phyloP scores from a whole-genome alignment of 2,797 vertebrate species.

The Spea hammondii region DNA sequence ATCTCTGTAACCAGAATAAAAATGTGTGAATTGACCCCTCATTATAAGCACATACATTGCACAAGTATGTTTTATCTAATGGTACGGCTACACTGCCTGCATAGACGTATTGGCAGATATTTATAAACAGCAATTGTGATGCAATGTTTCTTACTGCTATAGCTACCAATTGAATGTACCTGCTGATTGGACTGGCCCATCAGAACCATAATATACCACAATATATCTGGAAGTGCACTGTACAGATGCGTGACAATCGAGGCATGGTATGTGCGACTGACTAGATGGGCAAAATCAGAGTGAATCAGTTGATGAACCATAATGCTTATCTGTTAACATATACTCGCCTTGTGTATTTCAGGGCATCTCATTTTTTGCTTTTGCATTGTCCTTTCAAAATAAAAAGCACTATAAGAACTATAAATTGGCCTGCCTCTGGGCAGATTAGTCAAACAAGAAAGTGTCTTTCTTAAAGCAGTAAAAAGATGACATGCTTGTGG shows the following conservation, averaged over 20 bases:
- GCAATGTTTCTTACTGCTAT: no score
- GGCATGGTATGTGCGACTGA: not conserved
- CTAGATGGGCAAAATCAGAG: slow-evolving; percentile 2
- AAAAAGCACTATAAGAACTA: no score
- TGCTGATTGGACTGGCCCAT: no score
- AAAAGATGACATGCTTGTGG: not conserved
- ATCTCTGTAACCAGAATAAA: no score
- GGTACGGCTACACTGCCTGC: no score
- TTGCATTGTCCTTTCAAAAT: not conserved
- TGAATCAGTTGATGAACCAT: not conserved
- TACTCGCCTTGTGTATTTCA: not conserved
- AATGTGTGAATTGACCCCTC: no score
- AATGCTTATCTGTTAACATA: not conserved
- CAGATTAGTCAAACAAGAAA: not conserved
- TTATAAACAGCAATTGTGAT: no score
- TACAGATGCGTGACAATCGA: not conserved
- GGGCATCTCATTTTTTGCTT: not conserved
- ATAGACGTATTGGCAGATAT: no score
- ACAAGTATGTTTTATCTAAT: no score
- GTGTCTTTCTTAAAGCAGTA: not conserved
- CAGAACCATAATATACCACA: not conserved
- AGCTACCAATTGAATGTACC: no score
- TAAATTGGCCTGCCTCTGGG: no score
- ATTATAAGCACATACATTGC: no score
- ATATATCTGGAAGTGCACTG: not conserved